phyloP scores from a whole-genome alignment of 1,140 invertebrate species.

The Hylaeus anthracinus region DNA sequence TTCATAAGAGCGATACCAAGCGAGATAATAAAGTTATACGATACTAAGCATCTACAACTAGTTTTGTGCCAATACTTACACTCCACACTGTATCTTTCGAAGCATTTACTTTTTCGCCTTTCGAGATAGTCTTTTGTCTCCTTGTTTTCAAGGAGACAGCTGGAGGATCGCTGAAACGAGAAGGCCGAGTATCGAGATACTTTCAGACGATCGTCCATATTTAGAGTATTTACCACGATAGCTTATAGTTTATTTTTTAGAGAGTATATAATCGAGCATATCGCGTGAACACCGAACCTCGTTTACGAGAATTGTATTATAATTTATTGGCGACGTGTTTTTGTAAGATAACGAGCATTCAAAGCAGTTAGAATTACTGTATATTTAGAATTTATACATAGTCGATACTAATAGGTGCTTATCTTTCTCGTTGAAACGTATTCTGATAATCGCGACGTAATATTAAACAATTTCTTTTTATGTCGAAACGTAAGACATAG shows the following conservation, averaged over 20 bases:
- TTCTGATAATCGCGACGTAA: conserved; percentile 28
- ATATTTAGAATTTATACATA: conserved; percentile 65
- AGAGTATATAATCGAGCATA: conserved; percentile 45
- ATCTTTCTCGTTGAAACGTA: conserved; percentile 45
- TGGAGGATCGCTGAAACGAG: not conserved
- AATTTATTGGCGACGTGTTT: conserved; percentile 59
- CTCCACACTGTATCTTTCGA: not conserved
- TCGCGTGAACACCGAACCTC: conserved; percentile 47
- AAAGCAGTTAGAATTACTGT: conserved; percentile 53
- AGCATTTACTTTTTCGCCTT: conserved; percentile 11
- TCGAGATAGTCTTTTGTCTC: conserved; percentile 5
- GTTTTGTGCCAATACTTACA: no score
- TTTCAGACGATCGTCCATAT: conserved; percentile 1
- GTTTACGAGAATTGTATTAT: conserved; percentile 59
- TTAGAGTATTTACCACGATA: conserved; percentile 32
- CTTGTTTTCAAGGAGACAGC: conserved; percentile 9
- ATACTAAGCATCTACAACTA: no score
- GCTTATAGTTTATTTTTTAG: conserved; percentile 56
- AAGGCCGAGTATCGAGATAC: not conserved
- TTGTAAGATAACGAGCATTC: conserved; percentile 54
- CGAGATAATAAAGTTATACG: no score
- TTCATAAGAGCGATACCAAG: no score
- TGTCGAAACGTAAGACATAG: conserved; percentile 10
- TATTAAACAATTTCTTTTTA: conserved; percentile 43
- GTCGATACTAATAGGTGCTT: conserved; percentile 60